Evolutionary conservation across 2,888 invertebrate species (phyloP).

Genomic region (Drosophila eohydei): DNA sequence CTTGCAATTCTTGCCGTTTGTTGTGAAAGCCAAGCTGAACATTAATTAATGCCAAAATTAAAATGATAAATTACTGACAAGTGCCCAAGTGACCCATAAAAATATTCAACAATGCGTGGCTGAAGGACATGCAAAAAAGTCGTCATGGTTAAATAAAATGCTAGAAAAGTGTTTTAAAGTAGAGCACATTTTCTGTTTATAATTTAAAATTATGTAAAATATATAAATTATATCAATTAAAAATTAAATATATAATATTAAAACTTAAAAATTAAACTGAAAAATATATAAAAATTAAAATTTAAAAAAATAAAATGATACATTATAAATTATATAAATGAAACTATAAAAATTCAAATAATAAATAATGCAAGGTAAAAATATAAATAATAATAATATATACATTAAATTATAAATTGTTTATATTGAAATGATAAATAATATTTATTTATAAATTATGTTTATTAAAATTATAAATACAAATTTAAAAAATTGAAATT

Average conservation of each 20-base stretch:
- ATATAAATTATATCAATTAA: not conserved
- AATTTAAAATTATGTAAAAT: not conserved
- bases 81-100: slow-evolving; percentile 39
- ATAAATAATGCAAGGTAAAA: too few relatives aligned
- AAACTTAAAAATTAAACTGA: too few relatives aligned
- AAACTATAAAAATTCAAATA: too few relatives aligned
- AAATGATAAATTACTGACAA: slow-evolving; percentile 55
- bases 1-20: slow-evolving; percentile 30
- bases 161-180: not conserved
- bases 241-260: not conserved
- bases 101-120: slow-evolving; percentile 22
- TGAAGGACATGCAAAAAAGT: slow-evolving; percentile 51
- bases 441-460: too few relatives aligned
- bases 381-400: too few relatives aligned
- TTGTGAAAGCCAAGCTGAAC: slow-evolving; percentile 47
- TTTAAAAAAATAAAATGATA: too few relatives aligned
- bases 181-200: not conserved
- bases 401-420: not conserved
- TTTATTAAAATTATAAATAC: too few relatives aligned
- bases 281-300: not conserved
- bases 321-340: too few relatives aligned
- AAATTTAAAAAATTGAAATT: too few relatives aligned
- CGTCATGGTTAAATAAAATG: slow-evolving; percentile 12
- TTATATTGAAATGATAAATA: too few relatives aligned
- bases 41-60: slow-evolving; percentile 51